Conservation (phyloP, 2,888 invertebrate species). For the Lithosia quadra region DNA sequence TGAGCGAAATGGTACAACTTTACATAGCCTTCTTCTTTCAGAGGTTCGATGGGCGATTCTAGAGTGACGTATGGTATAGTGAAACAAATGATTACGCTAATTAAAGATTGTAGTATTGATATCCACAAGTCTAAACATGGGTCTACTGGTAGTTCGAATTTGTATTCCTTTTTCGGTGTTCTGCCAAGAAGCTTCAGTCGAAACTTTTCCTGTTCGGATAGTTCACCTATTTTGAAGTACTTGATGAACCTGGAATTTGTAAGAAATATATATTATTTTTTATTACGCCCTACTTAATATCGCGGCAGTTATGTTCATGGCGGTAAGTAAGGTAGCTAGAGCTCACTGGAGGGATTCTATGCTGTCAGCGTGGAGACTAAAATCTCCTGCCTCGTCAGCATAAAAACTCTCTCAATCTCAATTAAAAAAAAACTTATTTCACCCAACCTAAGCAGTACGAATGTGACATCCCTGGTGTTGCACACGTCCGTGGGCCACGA, state of each 20-base stretch:
- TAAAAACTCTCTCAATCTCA: too few species aligned
- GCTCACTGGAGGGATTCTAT: too few species aligned
- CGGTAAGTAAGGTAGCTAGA: too few species aligned
- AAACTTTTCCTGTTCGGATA: slow-evolving; percentile 49
- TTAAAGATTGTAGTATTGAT: slow-evolving; percentile 61
- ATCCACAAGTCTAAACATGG: slow-evolving; percentile 56
- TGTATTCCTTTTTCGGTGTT: slow-evolving; percentile 51
- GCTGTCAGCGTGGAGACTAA: too few species aligned
- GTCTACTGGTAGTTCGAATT: slow-evolving; percentile 49
- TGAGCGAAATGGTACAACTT: slow-evolving; percentile 45
- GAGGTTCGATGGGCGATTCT: slow-evolving; percentile 58
- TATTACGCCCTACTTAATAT: too few species aligned
- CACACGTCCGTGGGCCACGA: too few species aligned
- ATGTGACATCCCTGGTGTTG: too few species aligned
- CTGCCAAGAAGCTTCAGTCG: slow-evolving; percentile 46
- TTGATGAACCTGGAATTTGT: slow-evolving; percentile 55
- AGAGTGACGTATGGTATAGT: slow-evolving; percentile 62
- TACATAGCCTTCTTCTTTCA: slow-evolving; percentile 44
- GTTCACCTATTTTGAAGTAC: slow-evolving; percentile 51
- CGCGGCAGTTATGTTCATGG: too few species aligned
- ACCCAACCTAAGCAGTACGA: too few species aligned
- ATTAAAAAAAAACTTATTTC: too few species aligned
- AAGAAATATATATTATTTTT: too few species aligned
- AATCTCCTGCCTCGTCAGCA: too few species aligned
- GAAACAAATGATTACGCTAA: slow-evolving; percentile 57